Evolutionary conservation across 2,888 invertebrate genomes (phyloP), one percentile per base, ranked within the genome.

Genomic region (Tenthredo amoena): DNA sequence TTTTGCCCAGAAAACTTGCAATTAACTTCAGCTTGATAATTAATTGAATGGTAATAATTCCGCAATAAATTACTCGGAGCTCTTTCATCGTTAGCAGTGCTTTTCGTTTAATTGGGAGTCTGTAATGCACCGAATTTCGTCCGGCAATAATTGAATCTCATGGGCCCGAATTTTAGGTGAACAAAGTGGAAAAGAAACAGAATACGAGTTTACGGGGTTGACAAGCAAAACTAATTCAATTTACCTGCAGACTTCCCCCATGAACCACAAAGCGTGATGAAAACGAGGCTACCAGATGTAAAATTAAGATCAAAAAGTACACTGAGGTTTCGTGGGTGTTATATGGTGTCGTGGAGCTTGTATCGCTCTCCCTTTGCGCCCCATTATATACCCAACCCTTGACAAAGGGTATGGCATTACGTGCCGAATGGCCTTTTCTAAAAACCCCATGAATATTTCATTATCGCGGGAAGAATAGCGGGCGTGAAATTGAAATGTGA

Each of bases 371-470:
- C 40, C 83, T 47, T 68, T 50, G n/a, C 15, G 31, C 68, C 83
- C 47, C 65, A 9, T 47, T 81, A 81, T 40, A 83, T 47, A 26
- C 83, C 47, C 68, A 50, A 83, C 83, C 83, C 83, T 83, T 68
- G 47, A 65, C 43, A 71, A 65, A 83, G 83, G 31, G 68, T 31
- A 40, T 71, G 71, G n/a, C 83, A 50, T 71, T 83, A 47, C 47
- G n/a, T 71, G 68, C 68, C 21, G 68, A 50, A 83, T 71, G 50
- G 68, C 72, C 85, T 82, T 85, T 68, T 85, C 26, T 18, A 40
- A 85, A 85, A 71, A 71, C 40, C 47, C 58, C 72, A 85, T 85
- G 85, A 82, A 85, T 85, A 85, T 85, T 85, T 82, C 55, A 82
- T 71, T 37, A 85, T 71, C 43, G 40, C 68, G 55, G n/a, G 71